phyloP scores from a whole-genome alignment of 2,888 invertebrate genomes.

The Spisula subtruncata region DNA sequence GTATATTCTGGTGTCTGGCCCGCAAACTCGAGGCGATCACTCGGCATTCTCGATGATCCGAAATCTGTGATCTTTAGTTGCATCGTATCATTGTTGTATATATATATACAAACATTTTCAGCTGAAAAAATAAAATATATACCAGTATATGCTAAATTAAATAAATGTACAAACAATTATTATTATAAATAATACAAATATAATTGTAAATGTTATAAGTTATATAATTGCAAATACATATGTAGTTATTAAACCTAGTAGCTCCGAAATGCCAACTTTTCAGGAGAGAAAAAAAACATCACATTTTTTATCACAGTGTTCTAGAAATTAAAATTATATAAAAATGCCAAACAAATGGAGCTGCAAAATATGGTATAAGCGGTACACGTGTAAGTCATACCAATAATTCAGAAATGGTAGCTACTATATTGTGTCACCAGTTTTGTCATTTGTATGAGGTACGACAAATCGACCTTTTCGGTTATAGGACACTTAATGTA shows the following conservation, averaged over 20 bases:
- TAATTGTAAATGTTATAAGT: too few relatives aligned
- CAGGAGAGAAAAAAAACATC: too few relatives aligned
- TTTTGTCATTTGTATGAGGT: too few relatives aligned
- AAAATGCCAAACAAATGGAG: too few relatives aligned
- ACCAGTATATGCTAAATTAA: not conserved
- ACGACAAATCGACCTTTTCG: too few relatives aligned
- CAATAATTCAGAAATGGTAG: too few relatives aligned
- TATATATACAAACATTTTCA: slow-evolving; percentile 67
- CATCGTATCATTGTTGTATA: slow-evolving; percentile 27
- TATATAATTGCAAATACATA: not conserved
- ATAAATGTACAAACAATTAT: not conserved
- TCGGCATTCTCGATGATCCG: slow-evolving; percentile 70
- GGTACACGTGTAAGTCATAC: too few relatives aligned
- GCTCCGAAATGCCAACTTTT: too few relatives aligned
- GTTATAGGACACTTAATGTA: too few relatives aligned
- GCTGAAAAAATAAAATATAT: slow-evolving; percentile 58
- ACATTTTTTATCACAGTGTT: not conserved
- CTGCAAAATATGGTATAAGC: too few relatives aligned
- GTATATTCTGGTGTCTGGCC: slow-evolving; percentile 75
- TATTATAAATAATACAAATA: too few relatives aligned
- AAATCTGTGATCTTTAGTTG: slow-evolving; percentile 72
- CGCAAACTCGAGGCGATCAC: slow-evolving; percentile 55
- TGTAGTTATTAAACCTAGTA: not conserved
- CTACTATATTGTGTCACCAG: too few relatives aligned
- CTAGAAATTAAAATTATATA: not conserved